phyloP scores from a whole-genome alignment of 1,140 invertebrate species.

The Magallana angulata region DNA sequence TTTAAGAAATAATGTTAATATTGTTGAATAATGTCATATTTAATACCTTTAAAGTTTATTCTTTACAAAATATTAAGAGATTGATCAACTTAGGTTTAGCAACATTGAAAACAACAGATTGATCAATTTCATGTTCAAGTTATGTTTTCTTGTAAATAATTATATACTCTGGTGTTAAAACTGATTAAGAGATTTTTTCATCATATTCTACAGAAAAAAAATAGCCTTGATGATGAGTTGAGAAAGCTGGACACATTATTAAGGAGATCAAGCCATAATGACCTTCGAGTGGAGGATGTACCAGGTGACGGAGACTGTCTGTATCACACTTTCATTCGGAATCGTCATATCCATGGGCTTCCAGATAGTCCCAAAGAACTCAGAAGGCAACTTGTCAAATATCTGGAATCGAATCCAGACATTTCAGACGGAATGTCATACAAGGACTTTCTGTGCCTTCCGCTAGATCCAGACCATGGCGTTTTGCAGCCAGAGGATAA shows the following conservation, averaged over 20 bases:
- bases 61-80: too few relatives aligned
- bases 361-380: background rate
- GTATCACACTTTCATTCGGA: constrained; percentile 2
- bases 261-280: background rate
- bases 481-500: constrained; percentile 17
- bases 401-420: constrained; percentile 24
- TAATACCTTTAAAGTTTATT: too few relatives aligned
- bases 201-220: background rate
- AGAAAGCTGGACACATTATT: background rate
- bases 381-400: constrained; percentile 13
- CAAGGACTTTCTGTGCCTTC: constrained; percentile 26
- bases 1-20: too few relatives aligned
- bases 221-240: background rate
- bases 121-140: too few relatives aligned
- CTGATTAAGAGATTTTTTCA: too few relatives aligned
- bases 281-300: constrained; percentile 11
- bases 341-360: background rate
- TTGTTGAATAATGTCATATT: too few relatives aligned
- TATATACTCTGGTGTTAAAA: too few relatives aligned
- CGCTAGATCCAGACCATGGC: constrained; percentile 17
- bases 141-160: too few relatives aligned
- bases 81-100: too few relatives aligned
- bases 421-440: background rate
- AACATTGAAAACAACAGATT: too few relatives aligned
- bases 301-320: constrained; percentile 20